These are phyloP conservation scores for Aegithalos caudatus DNA, from an alignment of 2,113 vertebrate genomes.

Conservation along the genomic window DNA sequence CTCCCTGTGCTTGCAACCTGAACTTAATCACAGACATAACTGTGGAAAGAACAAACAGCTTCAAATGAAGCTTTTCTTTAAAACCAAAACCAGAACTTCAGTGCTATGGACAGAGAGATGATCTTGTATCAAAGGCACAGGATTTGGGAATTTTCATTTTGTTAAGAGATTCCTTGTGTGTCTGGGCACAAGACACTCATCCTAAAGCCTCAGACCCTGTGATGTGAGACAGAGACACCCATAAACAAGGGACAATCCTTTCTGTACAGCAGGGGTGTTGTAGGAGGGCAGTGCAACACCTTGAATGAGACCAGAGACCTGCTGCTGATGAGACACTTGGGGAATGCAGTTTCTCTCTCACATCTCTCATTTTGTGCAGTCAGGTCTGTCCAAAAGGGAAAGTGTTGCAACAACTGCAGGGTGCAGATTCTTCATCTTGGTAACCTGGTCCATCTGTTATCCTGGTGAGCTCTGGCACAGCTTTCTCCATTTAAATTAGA, in stretches of 20 bases:
- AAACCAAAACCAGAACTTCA: not conserved
- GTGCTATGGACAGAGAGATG: not conserved
- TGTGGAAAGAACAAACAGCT: not conserved
- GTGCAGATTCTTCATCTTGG: not conserved
- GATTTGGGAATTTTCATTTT: not conserved
- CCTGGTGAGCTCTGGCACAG: not conserved
- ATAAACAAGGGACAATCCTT: not conserved
- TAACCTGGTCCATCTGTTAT: not conserved
- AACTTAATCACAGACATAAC: not conserved
- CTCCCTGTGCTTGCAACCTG: not conserved
- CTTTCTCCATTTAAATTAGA: not conserved
- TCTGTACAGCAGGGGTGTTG: not conserved
- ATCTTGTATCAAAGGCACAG: not conserved
- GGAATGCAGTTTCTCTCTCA: not conserved
- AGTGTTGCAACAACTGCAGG: too few species aligned
- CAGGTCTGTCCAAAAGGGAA: not conserved
- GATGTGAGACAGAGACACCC: not conserved
- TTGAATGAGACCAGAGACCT: not conserved
- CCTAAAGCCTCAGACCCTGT: not conserved
- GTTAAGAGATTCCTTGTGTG: not conserved
- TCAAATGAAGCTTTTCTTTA: not conserved
- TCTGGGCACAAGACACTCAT: not conserved
- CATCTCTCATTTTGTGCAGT: not conserved
- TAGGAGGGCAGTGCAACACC: too few species aligned
- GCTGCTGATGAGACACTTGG: not conserved